These are phyloP conservation scores for Acrobeloides nanus DNA, from an alignment of 2,888 invertebrate genomes.

Conservation along the genomic window DNA sequence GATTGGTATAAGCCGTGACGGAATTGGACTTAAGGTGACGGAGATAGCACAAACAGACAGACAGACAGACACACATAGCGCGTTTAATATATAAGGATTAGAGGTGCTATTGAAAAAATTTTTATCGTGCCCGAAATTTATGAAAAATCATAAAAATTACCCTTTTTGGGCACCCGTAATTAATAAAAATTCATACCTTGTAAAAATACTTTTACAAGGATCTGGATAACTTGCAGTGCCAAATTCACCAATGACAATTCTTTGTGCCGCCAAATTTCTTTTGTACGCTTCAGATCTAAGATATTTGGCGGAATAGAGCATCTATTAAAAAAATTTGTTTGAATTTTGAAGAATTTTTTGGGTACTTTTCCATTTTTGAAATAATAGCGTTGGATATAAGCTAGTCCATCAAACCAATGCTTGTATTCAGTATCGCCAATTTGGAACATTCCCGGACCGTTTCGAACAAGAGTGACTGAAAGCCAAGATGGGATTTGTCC, in stretches of 20 bases:
- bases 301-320: slow-evolving; percentile 73
- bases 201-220: slow-evolving; percentile 61
- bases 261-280: slow-evolving; percentile 67
- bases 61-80: too few relatives aligned
- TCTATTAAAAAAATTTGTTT: slow-evolving; percentile 55
- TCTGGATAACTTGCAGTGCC: slow-evolving; percentile 72
- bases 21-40: too few relatives aligned
- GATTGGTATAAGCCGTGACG: too few relatives aligned
- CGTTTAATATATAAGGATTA: too few relatives aligned
- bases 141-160: too few relatives aligned
- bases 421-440: slow-evolving; percentile 69
- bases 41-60: too few relatives aligned
- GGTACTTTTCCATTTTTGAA: slow-evolving; percentile 33
- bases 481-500: slow-evolving; percentile 10
- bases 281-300: slow-evolving; percentile 65
- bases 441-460: slow-evolving; percentile 13
- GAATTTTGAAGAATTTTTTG: background rate
- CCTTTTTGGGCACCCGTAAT: too few relatives aligned
- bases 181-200: too few relatives aligned
- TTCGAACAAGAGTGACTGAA: slow-evolving; percentile 11
- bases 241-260: slow-evolving; percentile 78
- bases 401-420: slow-evolving; percentile 82
- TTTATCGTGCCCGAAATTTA: too few relatives aligned
- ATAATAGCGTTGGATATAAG: slow-evolving; percentile 56
- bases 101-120: too few relatives aligned